Conservation (phyloP, 2,888 invertebrate species). For the Cepaea hortensis region DNA sequence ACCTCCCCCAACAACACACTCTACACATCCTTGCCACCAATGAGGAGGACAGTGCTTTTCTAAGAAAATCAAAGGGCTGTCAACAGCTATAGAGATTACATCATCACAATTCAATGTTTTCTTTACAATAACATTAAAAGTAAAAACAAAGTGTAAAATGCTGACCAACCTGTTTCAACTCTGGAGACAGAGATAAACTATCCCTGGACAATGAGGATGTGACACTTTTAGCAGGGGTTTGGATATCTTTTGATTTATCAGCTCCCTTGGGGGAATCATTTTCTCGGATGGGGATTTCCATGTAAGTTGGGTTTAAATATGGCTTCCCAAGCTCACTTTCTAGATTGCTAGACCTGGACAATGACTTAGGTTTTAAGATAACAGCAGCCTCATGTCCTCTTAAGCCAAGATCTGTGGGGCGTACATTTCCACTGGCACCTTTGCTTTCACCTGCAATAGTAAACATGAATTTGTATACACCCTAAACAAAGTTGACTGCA, state of each 20-base stretch:
- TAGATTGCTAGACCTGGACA: not conserved
- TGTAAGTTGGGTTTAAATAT: constrained; percentile 49
- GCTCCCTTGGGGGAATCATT: constrained; percentile 36
- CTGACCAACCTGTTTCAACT: constrained; percentile 39
- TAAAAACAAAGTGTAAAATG: not conserved
- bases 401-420: constrained; percentile 40
- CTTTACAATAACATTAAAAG: too few species aligned
- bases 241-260: constrained; percentile 42
- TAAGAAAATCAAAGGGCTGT: too few species aligned
- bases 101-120: too few species aligned
- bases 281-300: constrained; percentile 57
- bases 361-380: not conserved
- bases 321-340: constrained; percentile 4
- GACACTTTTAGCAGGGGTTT: constrained; percentile 55
- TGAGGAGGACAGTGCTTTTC: too few species aligned
- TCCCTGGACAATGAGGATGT: constrained; percentile 59
- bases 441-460: constrained; percentile 12
- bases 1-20: too few species aligned
- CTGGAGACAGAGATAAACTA: constrained; percentile 56
- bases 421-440: constrained; percentile 10
- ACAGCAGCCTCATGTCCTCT: not conserved
- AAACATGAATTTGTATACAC: not conserved
- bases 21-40: too few species aligned
- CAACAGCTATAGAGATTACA: too few species aligned
- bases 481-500: not conserved